Percentiles rank a stretch among this genome's conserved stretches.
phyloP scores from a whole-genome alignment of 92 coral and sea anemone genomes.

The Plumapathes pennacea region DNA sequence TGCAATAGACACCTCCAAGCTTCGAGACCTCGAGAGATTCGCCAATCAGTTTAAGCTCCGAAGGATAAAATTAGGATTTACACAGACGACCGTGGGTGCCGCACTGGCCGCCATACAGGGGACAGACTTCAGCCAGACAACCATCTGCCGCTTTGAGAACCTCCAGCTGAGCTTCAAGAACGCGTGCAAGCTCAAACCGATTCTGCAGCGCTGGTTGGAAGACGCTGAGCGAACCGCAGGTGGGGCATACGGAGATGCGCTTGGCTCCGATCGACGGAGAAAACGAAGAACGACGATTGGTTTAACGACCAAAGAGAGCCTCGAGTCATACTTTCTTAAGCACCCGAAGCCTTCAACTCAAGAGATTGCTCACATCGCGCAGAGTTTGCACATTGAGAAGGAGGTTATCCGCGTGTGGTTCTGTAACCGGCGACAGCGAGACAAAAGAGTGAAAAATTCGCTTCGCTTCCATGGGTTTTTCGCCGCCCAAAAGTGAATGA shows the following conservation, averaged over 20 bases:
- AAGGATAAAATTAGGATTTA: constrained; percentile 66
- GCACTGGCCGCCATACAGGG: constrained; percentile 73
- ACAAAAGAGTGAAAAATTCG: constrained; percentile 89
- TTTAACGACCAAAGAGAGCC: constrained; percentile 88
- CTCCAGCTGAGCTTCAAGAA: constrained; percentile 78
- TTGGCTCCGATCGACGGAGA: constrained; percentile 72
- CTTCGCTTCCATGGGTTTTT: constrained; percentile 75
- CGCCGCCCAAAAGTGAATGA: constrained; percentile 41
- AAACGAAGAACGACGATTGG: constrained; percentile 96
- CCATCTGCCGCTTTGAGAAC: constrained; percentile 73
- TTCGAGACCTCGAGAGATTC: constrained; percentile 79
- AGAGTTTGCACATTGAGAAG: constrained; percentile 86
- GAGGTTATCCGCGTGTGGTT: constrained; percentile 99
- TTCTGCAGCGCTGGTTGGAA: constrained; percentile 80
- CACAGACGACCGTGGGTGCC: constrained; percentile 74
- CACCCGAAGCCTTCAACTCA: constrained; percentile 96
- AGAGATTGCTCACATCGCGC: constrained; percentile 89
- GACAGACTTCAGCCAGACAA: constrained; percentile 73
- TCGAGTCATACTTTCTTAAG: constrained; percentile 89
- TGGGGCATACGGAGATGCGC: constrained; percentile 77
- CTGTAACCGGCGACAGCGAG: constrained; percentile 97
- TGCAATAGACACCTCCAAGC: constrained; percentile 81
- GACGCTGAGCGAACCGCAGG: constrained; percentile 78
- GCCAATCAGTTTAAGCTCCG: constrained; percentile 86
- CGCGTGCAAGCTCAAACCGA: constrained; percentile 88